Evolutionary conservation across 2,888 invertebrate genomes (phyloP).

Genomic region (Leptogaster cylindrica): DNA sequence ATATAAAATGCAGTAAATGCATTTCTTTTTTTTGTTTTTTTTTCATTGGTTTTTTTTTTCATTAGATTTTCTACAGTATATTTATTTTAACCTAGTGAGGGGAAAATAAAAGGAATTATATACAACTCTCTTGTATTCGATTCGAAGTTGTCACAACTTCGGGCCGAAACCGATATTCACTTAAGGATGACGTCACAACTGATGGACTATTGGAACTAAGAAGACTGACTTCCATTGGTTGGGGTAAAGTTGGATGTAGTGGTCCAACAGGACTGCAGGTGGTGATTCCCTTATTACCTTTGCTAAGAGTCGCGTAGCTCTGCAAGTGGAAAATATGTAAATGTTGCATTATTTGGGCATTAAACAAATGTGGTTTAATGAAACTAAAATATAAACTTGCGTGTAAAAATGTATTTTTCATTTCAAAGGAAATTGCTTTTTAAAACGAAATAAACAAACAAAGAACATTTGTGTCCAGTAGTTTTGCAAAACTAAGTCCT

Average conservation of each 20-base stretch:
- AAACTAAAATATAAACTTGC: no score
- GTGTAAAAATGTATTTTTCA: no score
- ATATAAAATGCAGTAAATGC: constrained; percentile 31
- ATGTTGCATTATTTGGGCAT: no score
- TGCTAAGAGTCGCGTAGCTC: constrained; percentile 81
- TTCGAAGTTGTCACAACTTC: constrained; percentile 87
- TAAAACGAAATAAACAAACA: no score
- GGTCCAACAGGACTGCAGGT: constrained; percentile 58
- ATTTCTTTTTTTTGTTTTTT: constrained; percentile 3
- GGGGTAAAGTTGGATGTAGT: constrained; percentile 58
- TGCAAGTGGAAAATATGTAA: constrained; percentile 61
- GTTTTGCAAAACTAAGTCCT: no score
- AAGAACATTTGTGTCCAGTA: no score
- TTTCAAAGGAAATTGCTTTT: no score
- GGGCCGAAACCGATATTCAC: constrained; percentile 80
- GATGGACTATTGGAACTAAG: constrained; percentile 61
- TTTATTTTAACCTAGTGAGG: constrained; percentile 1
- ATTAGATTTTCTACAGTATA: constrained; percentile 10
- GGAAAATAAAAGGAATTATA: constrained; percentile 66
- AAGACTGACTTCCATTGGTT: constrained; percentile 62
- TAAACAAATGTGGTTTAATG: no score
- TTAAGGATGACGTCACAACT: constrained; percentile 75
- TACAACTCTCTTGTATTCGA: constrained; percentile 89
- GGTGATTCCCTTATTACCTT: constrained; percentile 70
- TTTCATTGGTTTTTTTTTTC: no score